Percentiles rank a stretch among this genome's conserved stretches.
These are phyloP conservation scores for Apotomis turbidana DNA, from an alignment of 2,888 invertebrate genomes.

Conservation along the genomic window DNA sequence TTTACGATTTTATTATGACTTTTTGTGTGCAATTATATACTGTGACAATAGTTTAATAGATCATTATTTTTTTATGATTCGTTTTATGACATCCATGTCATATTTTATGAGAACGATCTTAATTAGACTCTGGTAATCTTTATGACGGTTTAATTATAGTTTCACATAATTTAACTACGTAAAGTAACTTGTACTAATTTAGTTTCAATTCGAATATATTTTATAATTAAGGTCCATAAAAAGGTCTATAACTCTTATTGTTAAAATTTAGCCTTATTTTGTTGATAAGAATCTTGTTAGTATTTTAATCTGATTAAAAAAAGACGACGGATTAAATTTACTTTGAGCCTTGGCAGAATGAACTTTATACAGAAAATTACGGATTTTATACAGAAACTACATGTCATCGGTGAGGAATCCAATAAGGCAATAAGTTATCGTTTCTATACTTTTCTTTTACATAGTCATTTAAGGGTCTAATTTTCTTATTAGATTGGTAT, in stretches of 20 bases:
- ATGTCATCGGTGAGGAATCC: too few relatives aligned
- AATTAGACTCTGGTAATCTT: conserved; percentile 40
- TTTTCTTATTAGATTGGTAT: too few relatives aligned
- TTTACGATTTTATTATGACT: conserved; percentile 39
- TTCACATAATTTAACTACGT: conserved; percentile 35
- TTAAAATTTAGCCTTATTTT: not conserved
- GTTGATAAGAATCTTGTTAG: not conserved
- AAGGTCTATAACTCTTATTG: not conserved
- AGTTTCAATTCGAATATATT: not conserved
- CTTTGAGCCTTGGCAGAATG: too few relatives aligned
- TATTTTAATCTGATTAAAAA: not conserved
- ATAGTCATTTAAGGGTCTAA: too few relatives aligned
- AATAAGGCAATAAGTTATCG: too few relatives aligned
- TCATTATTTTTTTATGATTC: conserved; percentile 33
- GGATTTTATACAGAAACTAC: too few relatives aligned
- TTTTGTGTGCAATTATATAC: conserved; percentile 25
- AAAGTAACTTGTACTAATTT: conserved; percentile 15
- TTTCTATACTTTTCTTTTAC: too few relatives aligned
- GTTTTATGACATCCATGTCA: conserved; percentile 42
- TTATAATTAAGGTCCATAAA: conserved; percentile 5
- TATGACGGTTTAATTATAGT: conserved; percentile 30
- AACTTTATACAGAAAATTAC: too few relatives aligned
- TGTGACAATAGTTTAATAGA: conserved; percentile 22
- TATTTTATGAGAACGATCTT: conserved; percentile 42
- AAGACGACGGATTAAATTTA: too few relatives aligned